These are phyloP conservation scores for Troglohyphantes excavatus DNA, from an alignment of 2,888 invertebrate genomes.

Conservation along the genomic window DNA sequence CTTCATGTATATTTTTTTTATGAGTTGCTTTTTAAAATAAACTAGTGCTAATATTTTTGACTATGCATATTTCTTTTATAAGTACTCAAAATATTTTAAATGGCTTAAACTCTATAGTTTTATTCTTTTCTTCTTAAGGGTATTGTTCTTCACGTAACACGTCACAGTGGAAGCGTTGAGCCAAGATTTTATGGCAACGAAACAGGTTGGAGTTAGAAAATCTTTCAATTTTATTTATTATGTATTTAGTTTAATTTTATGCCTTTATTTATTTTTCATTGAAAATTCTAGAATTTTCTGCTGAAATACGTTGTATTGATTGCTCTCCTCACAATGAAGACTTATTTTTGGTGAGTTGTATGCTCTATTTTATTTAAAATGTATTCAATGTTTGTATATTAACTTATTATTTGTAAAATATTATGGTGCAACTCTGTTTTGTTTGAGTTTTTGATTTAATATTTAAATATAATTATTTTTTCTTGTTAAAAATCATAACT, in stretches of 20 bases:
- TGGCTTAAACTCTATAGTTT: not conserved
- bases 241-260: not conserved
- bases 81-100: too few relatives aligned
- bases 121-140: conserved; percentile 52
- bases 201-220: conserved; percentile 28
- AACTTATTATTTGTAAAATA: too few relatives aligned
- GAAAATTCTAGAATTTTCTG: conserved; percentile 38
- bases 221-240: not conserved
- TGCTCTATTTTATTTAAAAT: too few relatives aligned
- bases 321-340: conserved; percentile 69
- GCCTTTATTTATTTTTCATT: not conserved
- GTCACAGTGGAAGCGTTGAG: conserved; percentile 56
- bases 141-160: conserved; percentile 65
- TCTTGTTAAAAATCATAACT: too few relatives aligned
- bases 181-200: conserved; percentile 67
- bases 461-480: too few relatives aligned
- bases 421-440: too few relatives aligned
- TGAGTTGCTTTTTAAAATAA: too few relatives aligned
- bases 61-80: too few relatives aligned
- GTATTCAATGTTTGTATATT: too few relatives aligned
- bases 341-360: conserved; percentile 66
- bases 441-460: too few relatives aligned
- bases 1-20: too few relatives aligned
- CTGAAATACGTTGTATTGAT: conserved; percentile 72
- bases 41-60: too few relatives aligned